Conservation (phyloP, 2,888 invertebrate genomes). For the Archips xylosteana region DNA sequence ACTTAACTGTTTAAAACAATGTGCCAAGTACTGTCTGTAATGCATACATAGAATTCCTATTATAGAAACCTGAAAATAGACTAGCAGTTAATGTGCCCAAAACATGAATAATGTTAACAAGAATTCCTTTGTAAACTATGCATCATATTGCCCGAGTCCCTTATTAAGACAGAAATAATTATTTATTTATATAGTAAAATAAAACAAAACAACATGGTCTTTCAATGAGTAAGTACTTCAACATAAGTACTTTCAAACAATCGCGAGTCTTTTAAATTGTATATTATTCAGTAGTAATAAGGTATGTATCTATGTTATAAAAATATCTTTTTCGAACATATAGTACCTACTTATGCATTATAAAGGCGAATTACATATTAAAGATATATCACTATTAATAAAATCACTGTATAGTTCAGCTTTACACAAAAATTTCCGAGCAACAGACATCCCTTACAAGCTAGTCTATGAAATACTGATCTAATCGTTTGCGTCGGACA, state of each 20-base stretch:
- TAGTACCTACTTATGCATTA: slow-evolving; percentile 41
- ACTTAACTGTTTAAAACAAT: background rate
- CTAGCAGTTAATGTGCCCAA: background rate
- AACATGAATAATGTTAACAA: background rate
- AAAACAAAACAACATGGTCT: background rate
- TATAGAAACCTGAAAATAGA: background rate
- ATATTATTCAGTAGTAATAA: slow-evolving; percentile 32
- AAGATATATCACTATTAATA: slow-evolving; percentile 30
- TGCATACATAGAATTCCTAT: background rate
- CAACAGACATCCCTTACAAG: slow-evolving; percentile 31
- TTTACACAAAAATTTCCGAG: slow-evolving; percentile 27
- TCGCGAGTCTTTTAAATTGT: slow-evolving; percentile 19
- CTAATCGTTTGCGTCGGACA: slow-evolving; percentile 2
- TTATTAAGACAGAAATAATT: background rate
- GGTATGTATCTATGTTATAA: slow-evolving; percentile 37
- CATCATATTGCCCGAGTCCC: slow-evolving; percentile 8
- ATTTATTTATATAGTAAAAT: background rate
- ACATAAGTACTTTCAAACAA: slow-evolving; percentile 16
- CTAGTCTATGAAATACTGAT: slow-evolving; percentile 39
- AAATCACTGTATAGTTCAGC: slow-evolving; percentile 31
- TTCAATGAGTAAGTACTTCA: slow-evolving; percentile 20
- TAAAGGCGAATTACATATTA: slow-evolving; percentile 32
- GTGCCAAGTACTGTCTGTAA: background rate
- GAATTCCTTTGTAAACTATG: background rate
- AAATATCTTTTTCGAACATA: slow-evolving; percentile 40